These are phyloP conservation scores for Ciconia maguari DNA, from an alignment of 2,113 vertebrate species.

Conservation along the genomic window DNA sequence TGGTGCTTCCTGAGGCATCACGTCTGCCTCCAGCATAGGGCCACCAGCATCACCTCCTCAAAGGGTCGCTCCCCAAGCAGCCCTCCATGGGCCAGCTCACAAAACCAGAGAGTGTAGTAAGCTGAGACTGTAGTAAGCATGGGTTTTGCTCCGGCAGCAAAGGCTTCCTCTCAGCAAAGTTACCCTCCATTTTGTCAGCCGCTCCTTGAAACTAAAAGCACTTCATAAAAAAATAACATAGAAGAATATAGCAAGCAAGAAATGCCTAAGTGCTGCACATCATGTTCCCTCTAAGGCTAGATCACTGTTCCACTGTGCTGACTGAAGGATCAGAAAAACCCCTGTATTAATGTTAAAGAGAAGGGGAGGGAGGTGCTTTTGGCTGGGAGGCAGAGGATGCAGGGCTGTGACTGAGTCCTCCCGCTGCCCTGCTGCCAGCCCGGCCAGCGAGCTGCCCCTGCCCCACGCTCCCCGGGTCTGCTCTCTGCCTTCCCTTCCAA, in stretches of 20 bases:
- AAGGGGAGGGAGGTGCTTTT: background rate
- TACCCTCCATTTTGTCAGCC: background rate
- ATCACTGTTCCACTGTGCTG: background rate
- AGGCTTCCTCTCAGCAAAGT: background rate
- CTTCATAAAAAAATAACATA: background rate
- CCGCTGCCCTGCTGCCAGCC: background rate
- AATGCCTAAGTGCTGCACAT: background rate
- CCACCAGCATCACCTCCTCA: background rate
- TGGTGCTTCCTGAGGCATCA: background rate
- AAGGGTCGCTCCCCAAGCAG: background rate
- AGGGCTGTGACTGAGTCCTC: background rate
- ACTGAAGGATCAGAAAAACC: background rate
- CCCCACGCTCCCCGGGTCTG: rapidly evolving
- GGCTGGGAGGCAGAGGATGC: background rate
- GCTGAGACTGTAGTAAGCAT: background rate
- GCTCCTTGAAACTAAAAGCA: background rate
- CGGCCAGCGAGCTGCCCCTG: rapidly evolving
- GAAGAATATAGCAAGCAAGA: background rate
- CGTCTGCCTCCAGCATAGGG: rapidly evolving
- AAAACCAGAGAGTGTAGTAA: background rate
- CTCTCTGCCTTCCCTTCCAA: background rate
- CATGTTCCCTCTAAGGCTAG: background rate
- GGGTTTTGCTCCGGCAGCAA: background rate
- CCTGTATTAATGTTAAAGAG: background rate
- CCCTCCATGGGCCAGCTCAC: background rate